Conservation (phyloP, 2,113 vertebrate species). For the Spilogale gracilis region DNA sequence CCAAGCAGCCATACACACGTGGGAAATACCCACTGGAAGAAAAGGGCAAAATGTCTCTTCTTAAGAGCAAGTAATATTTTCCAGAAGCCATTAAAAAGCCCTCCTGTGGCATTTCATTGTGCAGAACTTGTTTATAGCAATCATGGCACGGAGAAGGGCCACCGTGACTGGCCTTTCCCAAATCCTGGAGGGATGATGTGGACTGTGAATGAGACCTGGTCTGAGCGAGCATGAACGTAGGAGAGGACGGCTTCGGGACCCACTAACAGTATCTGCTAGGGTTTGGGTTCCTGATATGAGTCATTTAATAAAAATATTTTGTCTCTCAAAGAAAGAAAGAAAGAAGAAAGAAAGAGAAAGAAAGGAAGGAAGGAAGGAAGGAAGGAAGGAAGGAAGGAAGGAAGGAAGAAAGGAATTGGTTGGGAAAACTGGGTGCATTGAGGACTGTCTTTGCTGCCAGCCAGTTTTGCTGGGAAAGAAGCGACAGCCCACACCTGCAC, state of each 20-base stretch:
- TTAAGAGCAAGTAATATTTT: not conserved
- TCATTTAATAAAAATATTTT: not conserved
- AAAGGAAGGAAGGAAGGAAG: too few species aligned
- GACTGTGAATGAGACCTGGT: not conserved
- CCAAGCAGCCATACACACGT: not conserved
- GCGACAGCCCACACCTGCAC: not conserved
- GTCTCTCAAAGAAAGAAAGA: not conserved
- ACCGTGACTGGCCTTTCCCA: accelerated
- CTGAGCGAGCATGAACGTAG: not conserved
- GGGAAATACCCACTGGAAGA: not conserved
- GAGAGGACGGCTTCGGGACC: not conserved
- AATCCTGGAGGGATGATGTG: not conserved
- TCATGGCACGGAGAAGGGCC: not conserved
- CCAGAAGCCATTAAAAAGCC: not conserved
- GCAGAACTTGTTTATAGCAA: not conserved
- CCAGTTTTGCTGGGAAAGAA: not conserved
- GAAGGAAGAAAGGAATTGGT: too few species aligned
- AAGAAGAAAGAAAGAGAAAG: too few species aligned
- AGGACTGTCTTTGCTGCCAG: not conserved
- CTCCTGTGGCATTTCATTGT: not conserved
- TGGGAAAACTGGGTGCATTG: not conserved
- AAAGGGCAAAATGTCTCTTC: not conserved
- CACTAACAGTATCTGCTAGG: not conserved
- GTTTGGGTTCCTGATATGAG: not conserved
- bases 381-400: too few species aligned